Percentiles rank a stretch among this genome's conserved stretches.
phyloP scores from a whole-genome alignment of 2,113 vertebrate species.

The Physeter macrocephalus region DNA sequence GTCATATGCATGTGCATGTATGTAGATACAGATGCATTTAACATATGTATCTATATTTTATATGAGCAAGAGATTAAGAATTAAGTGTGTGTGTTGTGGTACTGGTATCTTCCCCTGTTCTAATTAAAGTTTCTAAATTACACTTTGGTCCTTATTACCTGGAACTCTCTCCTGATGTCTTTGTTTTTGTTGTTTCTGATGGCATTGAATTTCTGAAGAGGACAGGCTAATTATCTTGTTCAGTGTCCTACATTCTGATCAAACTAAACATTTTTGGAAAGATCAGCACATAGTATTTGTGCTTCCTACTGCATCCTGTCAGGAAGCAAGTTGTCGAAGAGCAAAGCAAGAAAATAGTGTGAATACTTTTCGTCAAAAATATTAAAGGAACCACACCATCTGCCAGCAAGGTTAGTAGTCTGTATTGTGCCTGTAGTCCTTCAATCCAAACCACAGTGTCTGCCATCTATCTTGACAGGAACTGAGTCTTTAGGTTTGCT shows the following conservation, averaged over 20 bases:
- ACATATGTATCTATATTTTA: background rate
- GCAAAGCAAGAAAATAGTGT: background rate
- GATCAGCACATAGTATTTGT: background rate
- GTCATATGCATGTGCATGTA: background rate
- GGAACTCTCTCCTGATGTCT: background rate
- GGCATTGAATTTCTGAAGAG: background rate
- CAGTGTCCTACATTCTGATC: background rate
- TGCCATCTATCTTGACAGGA: background rate
- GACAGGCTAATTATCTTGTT: background rate
- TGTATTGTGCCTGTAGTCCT: slow-evolving; percentile 35
- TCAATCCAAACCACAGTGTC: background rate
- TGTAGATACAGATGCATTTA: background rate
- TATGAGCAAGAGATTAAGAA: background rate
- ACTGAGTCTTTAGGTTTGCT: background rate
- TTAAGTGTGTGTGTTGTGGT: background rate
- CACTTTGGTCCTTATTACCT: background rate
- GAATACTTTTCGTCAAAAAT: background rate
- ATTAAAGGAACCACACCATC: background rate
- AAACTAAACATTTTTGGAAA: background rate
- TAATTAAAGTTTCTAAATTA: background rate
- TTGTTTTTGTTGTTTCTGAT: background rate
- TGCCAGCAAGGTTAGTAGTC: background rate
- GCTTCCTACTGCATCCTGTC: background rate
- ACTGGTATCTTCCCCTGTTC: background rate
- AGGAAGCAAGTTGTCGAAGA: background rate